Percentiles rank a stretch among this genome's conserved stretches.
Evolutionary conservation across 2,797 vertebrate genomes (phyloP).

Genomic region (Kryptopterus vitreolus): DNA sequence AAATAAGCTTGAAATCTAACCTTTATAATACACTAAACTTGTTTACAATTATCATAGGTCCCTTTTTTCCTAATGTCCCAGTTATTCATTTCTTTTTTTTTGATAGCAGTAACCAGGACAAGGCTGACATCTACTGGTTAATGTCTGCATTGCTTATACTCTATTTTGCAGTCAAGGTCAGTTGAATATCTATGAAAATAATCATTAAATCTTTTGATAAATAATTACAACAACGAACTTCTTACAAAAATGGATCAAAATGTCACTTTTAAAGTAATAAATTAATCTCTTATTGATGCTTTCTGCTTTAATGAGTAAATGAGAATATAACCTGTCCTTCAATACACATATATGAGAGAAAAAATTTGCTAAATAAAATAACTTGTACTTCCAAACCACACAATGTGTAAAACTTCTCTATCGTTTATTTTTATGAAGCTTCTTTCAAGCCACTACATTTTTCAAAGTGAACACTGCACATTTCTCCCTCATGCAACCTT

Average conservation of each 20-base stretch:
- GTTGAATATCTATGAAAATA: background rate
- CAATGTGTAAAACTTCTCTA: background rate
- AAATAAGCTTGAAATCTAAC: no score
- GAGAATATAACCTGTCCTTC: background rate
- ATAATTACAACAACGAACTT: background rate
- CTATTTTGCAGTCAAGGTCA: background rate
- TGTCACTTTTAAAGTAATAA: background rate
- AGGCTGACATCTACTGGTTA: slow-evolving; percentile 43
- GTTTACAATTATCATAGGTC: background rate
- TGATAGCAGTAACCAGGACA: slow-evolving; percentile 13
- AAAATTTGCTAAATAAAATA: background rate
- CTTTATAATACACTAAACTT: background rate
- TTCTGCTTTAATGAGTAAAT: background rate
- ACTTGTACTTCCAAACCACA: background rate
- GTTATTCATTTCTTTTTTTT: no score
- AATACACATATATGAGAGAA: background rate
- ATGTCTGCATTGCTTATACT: background rate
- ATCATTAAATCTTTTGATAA: background rate
- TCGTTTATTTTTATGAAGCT: background rate
- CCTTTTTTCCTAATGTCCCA: background rate
- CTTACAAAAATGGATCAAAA: background rate
- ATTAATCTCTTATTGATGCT: background rate
- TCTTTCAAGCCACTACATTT: background rate
- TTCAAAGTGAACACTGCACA: background rate
- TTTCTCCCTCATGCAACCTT: background rate